Evolutionary conservation across 2,888 invertebrate species (phyloP).

Genomic region (Stictocephala bisonia): DNA sequence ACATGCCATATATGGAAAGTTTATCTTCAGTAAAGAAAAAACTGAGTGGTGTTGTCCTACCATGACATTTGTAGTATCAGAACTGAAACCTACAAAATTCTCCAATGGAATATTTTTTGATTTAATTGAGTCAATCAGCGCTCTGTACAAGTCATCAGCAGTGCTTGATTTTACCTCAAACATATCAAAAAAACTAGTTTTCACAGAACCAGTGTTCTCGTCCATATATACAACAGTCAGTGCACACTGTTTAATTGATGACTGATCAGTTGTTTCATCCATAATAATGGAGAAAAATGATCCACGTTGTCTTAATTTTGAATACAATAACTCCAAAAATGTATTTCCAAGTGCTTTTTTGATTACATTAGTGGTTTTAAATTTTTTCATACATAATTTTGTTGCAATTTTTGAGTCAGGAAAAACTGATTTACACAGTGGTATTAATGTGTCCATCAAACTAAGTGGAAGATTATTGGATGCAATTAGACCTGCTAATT

Average conservation of each 20-base stretch:
- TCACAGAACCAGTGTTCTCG: neutral
- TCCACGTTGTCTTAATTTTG: neutral
- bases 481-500: slow-evolving; percentile 4
- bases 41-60: slow-evolving; percentile 24
- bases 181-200: slow-evolving; percentile 13
- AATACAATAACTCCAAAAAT: slow-evolving; percentile 5
- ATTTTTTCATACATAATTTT: neutral
- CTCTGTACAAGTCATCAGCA: slow-evolving; percentile 15
- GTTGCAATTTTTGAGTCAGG: neutral
- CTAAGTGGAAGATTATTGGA: neutral
- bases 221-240: neutral
- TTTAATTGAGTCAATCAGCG: neutral
- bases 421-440: neutral
- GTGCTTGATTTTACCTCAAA: slow-evolving; percentile 9
- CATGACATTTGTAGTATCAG: slow-evolving; percentile 36
- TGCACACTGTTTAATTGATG: slow-evolving; percentile 18
- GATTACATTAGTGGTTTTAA: slow-evolving; percentile 1
- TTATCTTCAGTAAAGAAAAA: slow-evolving; percentile 8
- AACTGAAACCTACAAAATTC: slow-evolving; percentile 15
- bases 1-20: neutral
- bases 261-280: slow-evolving; percentile 25
- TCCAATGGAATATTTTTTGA: slow-evolving; percentile 12
- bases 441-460: slow-evolving; percentile 10
- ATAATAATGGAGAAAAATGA: slow-evolving; percentile 20
- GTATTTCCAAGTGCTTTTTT: neutral